Evolutionary conservation across 2,113 vertebrate species (phyloP), one percentile per base, ranked within the genome.

Genomic region (Hemiscyllium ocellatum): DNA sequence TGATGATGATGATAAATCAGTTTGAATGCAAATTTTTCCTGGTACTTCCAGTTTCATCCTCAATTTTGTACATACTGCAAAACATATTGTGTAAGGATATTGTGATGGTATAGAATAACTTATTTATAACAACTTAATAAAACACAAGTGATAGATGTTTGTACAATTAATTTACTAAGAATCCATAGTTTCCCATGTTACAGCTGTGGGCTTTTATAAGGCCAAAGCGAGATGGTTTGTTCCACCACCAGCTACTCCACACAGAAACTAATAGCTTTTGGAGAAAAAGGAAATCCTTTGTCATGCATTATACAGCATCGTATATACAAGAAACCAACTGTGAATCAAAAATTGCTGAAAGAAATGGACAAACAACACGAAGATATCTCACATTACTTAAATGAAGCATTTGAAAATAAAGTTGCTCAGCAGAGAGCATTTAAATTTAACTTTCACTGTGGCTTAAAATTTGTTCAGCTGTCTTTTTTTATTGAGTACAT

Each of bases 181-280:
- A 98, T 97, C 98, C 97, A 98, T 97, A 98, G 97, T 99, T 98
- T 98, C 98, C 98, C 98, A 99, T 98, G 98, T 98, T 98, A 98
- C 98, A 99, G 99, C 99, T 99, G 99, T 98, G 97, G 98, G 98
- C 98, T 98, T 97, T 97, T 97, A 97, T 98, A 98, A 98, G 98
- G 98, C 98, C 98, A 97, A 98, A 98, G 98, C 98, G 98, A 97
- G 97, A 98, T 97, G 97, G 98, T 98, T 97, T 47, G 66, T 76
- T 95, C 68, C 94, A 95, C 96, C 98, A 98, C 97, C 97, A 97
- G 97, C 96, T 96, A 97, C 95, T 97, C 98, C 97, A 98, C 98
- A 99, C 97, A 97, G 96, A 98, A 98, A 98, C 97, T 97, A 97
- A 98, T 96, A 97, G 98, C 98, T 98, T 97, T 97, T 96, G 97